Percentiles rank a stretch among this genome's conserved stretches.
phyloP scores from a whole-genome alignment of 2,888 invertebrate genomes.

The Cepaea hortensis region DNA sequence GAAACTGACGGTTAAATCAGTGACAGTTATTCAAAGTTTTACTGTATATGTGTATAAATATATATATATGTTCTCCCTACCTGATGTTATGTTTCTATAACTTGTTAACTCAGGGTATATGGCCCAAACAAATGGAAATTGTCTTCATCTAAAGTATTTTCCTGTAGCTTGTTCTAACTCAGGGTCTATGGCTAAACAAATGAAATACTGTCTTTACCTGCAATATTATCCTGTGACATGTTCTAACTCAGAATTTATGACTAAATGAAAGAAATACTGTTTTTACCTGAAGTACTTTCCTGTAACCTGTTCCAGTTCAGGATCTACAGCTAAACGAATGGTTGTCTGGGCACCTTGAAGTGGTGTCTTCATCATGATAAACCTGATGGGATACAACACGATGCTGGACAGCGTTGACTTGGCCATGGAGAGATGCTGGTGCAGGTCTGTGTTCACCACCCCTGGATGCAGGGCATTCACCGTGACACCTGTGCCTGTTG shows the following conservation, averaged over 20 bases:
- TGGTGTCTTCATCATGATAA: constrained; percentile 64
- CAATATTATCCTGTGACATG: too few relatives aligned
- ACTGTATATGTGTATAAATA: too few relatives aligned
- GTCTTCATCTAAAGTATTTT: constrained; percentile 65
- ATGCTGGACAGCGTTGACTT: constrained; percentile 60
- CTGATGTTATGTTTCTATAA: too few relatives aligned
- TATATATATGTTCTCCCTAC: too few relatives aligned
- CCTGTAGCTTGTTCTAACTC: constrained; percentile 64
- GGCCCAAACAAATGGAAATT: background rate
- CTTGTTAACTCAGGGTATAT: too few relatives aligned
- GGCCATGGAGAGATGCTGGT: constrained; percentile 57
- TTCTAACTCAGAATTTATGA: too few relatives aligned
- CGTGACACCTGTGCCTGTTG: constrained; percentile 67
- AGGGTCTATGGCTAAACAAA: constrained; percentile 66
- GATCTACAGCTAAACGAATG: constrained; percentile 65
- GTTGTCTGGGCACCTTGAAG: constrained; percentile 70
- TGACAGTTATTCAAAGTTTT: too few relatives aligned
- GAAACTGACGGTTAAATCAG: too few relatives aligned
- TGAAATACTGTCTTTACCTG: background rate
- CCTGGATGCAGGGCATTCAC: constrained; percentile 69
- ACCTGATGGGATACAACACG: constrained; percentile 62
- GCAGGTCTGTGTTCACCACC: constrained; percentile 61
- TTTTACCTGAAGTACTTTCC: constrained; percentile 70
- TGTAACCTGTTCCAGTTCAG: constrained; percentile 60
- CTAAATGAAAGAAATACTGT: too few relatives aligned